These are phyloP conservation scores for Oopsacas minuta DNA, from an alignment of 37 sponge, comb jelly and placozoan genomes.

Conservation along the genomic window DNA sequence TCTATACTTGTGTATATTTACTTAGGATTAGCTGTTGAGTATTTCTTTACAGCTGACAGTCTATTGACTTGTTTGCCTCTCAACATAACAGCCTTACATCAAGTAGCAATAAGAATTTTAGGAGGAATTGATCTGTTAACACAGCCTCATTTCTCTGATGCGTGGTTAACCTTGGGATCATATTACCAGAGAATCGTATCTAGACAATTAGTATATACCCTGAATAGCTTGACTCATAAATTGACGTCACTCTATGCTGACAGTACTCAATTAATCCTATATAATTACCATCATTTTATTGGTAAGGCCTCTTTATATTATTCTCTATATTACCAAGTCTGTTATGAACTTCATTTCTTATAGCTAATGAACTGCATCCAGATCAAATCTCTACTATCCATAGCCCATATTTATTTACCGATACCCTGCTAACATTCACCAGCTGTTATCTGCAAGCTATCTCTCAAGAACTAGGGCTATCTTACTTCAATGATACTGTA, in stretches of 20 bases:
- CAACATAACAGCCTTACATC: not conserved
- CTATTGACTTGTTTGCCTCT: not conserved
- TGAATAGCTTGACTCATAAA: not conserved
- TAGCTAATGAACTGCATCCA: constrained; percentile 4
- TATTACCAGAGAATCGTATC: not conserved
- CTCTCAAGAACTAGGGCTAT: not conserved
- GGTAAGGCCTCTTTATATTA: not conserved
- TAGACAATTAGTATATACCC: not conserved
- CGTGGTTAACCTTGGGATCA: not conserved
- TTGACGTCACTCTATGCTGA: not conserved
- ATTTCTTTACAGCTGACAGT: not conserved
- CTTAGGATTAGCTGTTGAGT: not conserved
- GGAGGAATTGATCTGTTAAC: not conserved
- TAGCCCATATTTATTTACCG: not conserved
- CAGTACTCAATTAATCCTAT: not conserved
- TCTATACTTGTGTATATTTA: too few relatives aligned
- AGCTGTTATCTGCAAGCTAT: not conserved
- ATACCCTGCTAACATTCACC: not conserved
- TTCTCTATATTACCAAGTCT: not conserved
- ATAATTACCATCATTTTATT: not conserved
- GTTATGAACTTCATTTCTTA: not conserved
- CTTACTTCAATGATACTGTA: not conserved
- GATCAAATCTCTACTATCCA: not conserved
- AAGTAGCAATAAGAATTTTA: not conserved
- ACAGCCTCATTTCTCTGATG: not conserved